phyloP scores from a whole-genome alignment of 2,113 vertebrate genomes.

The Epinephelus cyanopodus region DNA sequence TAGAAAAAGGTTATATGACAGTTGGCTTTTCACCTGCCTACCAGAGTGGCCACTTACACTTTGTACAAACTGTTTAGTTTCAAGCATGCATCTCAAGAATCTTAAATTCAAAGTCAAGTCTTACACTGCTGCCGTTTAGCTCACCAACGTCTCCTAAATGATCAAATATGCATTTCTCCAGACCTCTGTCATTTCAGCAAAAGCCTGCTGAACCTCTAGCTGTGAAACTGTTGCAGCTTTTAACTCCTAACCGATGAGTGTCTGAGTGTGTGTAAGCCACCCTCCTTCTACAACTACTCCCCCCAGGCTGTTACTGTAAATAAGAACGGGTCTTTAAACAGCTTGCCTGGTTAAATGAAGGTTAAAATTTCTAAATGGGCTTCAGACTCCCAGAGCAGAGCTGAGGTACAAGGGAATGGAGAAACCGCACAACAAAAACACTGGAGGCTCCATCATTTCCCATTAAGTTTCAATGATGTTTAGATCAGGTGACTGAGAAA shows the following conservation, averaged over 20 bases:
- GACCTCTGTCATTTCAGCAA: not conserved
- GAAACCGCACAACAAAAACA: slow-evolving; percentile 6
- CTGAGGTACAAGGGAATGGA: not conserved
- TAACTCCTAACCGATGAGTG: slow-evolving; percentile 5
- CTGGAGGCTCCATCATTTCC: slow-evolving; percentile 6
- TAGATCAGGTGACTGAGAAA: slow-evolving; percentile 20
- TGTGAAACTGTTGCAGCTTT: slow-evolving; percentile 19
- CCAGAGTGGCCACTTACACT: not conserved
- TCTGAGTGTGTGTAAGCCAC: slow-evolving; percentile 1
- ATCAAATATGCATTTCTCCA: not conserved
- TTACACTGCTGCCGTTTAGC: not conserved
- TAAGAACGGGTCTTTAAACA: slow-evolving; percentile 29
- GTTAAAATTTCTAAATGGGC: slow-evolving; percentile 4
- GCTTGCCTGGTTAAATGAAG: slow-evolving; percentile 21
- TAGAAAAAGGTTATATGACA: too few species aligned
- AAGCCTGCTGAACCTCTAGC: slow-evolving; percentile 2
- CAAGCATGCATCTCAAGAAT: not conserved
- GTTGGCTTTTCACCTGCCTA: not conserved
- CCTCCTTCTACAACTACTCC: slow-evolving; percentile 10
- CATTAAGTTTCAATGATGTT: slow-evolving; percentile 19
- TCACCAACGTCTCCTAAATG: not conserved
- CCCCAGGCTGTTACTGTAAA: slow-evolving; percentile 14
- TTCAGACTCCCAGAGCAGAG: not conserved
- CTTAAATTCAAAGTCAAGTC: not conserved
- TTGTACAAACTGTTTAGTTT: not conserved